These are phyloP conservation scores for Diploscapter pachys DNA, from an alignment of 1,140 invertebrate species.

Conservation along the genomic window DNA sequence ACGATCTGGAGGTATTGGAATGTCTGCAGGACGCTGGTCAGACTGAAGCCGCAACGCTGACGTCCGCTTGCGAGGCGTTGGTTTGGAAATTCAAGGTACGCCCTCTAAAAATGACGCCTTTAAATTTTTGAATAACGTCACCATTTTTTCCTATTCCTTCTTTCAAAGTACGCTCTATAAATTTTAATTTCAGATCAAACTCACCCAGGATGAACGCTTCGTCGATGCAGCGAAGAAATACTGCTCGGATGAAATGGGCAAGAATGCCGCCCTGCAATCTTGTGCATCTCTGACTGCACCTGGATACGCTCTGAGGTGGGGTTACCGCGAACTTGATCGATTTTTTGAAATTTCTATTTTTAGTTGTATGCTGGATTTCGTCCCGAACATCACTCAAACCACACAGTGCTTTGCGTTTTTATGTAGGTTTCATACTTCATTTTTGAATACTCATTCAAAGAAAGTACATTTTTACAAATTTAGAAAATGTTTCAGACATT, in stretches of 20 bases:
- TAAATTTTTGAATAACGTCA: conserved; percentile 32
- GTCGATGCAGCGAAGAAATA: conserved; percentile 69
- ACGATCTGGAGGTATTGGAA: conserved; percentile 56
- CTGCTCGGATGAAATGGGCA: conserved; percentile 67
- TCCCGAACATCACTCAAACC: conserved; percentile 38
- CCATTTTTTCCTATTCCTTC: conserved; percentile 44
- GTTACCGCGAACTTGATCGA: too few species aligned
- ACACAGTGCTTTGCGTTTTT: conserved; percentile 48
- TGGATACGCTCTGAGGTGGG: conserved; percentile 40
- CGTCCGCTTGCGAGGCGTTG: conserved; percentile 41
- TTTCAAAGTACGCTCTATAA: conserved; percentile 65
- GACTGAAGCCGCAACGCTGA: conserved; percentile 43
- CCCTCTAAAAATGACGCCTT: background rate
- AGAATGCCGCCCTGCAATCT: too few species aligned
- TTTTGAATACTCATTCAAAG: background rate
- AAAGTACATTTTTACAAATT: conserved; percentile 70
- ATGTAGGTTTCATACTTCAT: conserved; percentile 61
- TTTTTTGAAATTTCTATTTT: too few species aligned
- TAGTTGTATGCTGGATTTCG: conserved; percentile 51
- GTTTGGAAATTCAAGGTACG: conserved; percentile 58
- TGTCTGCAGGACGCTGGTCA: conserved; percentile 56
- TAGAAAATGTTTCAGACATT: background rate
- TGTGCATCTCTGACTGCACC: conserved; percentile 42
- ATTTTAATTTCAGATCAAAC: conserved; percentile 70
- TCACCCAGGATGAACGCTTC: conserved; percentile 74